Conservation (phyloP, 2,888 invertebrate species). For the Chrysopilus asiliformis region DNA sequence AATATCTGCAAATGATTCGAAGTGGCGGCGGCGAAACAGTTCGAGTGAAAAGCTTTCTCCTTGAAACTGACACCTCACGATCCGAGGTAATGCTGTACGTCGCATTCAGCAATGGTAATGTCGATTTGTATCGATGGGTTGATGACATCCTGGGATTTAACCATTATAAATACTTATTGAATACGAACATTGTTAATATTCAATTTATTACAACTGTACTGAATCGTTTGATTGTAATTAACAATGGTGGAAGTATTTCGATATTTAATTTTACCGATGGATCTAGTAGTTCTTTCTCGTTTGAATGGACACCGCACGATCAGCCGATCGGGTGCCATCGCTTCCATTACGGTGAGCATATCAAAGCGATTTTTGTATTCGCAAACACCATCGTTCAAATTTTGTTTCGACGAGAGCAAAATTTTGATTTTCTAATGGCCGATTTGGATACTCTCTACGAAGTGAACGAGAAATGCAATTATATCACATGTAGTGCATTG, state of each 20-base stretch:
- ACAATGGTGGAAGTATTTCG: conserved; percentile 18
- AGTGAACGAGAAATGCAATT: conserved; percentile 11
- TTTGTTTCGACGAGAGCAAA: conserved; percentile 15
- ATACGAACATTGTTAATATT: not conserved
- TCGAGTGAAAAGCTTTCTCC: not conserved
- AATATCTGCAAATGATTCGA: too few relatives aligned
- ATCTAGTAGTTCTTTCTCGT: conserved; percentile 17
- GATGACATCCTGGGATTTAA: conserved; percentile 17
- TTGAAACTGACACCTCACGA: too few relatives aligned
- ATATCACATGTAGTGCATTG: conserved; percentile 25
- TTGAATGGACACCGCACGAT: conserved; percentile 17
- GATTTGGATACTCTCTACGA: conserved; percentile 16
- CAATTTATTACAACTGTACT: too few relatives aligned
- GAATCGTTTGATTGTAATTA: conserved; percentile 24
- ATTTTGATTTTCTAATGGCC: conserved; percentile 7
- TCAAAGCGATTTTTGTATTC: conserved; percentile 22
- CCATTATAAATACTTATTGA: not conserved
- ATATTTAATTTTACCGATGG: conserved; percentile 22
- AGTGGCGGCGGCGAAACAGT: not conserved
- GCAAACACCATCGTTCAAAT: conserved; percentile 19
- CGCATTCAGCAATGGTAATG: conserved; percentile 24
- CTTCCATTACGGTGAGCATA: conserved; percentile 5
- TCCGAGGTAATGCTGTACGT: too few relatives aligned
- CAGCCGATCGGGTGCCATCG: conserved; percentile 12
- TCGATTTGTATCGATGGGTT: conserved; percentile 26